These are phyloP conservation scores for Lagenorhynchus albirostris DNA, from an alignment of 2,113 vertebrate genomes.

Conservation along the genomic window DNA sequence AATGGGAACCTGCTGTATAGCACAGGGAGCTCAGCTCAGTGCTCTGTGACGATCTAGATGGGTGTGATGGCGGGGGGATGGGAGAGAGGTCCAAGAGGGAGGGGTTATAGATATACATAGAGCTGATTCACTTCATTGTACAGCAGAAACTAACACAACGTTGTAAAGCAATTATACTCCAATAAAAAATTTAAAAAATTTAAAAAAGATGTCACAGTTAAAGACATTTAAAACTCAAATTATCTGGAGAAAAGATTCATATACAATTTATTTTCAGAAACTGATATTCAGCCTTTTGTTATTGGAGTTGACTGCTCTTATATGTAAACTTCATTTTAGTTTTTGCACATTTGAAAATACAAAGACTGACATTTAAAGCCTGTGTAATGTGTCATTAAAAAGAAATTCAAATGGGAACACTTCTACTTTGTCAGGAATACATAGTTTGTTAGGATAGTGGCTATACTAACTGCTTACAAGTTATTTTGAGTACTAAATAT, in stretches of 20 bases:
- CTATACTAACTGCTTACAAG: slow-evolving; percentile 65
- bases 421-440: slow-evolving; percentile 75
- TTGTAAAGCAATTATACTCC: too few relatives aligned
- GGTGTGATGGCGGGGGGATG: too few relatives aligned
- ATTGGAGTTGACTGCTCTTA: slow-evolving; percentile 80
- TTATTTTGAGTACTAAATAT: slow-evolving; percentile 73
- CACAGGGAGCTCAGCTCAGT: too few relatives aligned
- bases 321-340: slow-evolving; percentile 79
- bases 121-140: too few relatives aligned
- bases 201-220: slow-evolving; percentile 66
- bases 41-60: too few relatives aligned
- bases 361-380: slow-evolving; percentile 80
- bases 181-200: too few relatives aligned
- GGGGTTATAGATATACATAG: too few relatives aligned
- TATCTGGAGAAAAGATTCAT: slow-evolving; percentile 80
- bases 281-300: slow-evolving; percentile 78
- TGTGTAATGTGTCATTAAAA: slow-evolving; percentile 77
- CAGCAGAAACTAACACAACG: too few relatives aligned
- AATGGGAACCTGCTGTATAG: too few relatives aligned
- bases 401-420: slow-evolving; percentile 79
- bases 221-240: slow-evolving; percentile 84
- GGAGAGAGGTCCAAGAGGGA: too few relatives aligned
- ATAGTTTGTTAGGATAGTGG: slow-evolving; percentile 70
- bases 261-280: slow-evolving; percentile 84
- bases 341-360: slow-evolving; percentile 81